Evolutionary conservation across 1,140 invertebrate species (phyloP).

Genomic region (Leptinotarsa undecemlineata): DNA sequence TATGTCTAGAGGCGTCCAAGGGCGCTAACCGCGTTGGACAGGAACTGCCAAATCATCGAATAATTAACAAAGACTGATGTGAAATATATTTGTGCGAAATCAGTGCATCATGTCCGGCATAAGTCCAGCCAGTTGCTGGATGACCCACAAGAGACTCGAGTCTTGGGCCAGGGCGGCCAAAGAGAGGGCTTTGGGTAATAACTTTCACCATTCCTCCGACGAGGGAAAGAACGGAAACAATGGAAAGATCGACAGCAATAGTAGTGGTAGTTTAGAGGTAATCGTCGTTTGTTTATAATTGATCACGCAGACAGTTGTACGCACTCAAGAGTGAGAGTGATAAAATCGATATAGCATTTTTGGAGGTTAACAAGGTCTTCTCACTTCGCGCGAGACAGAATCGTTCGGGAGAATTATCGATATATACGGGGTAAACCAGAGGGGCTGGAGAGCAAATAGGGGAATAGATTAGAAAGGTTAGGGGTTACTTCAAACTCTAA

Average conservation of each 20-base stretch:
- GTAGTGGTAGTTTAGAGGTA: slow-evolving; percentile 47
- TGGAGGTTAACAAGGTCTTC: slow-evolving; percentile 19
- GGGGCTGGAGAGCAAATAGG: background rate
- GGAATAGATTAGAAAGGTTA: background rate
- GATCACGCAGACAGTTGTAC: slow-evolving; percentile 12
- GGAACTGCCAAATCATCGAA: slow-evolving; percentile 11
- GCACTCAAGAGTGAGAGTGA: slow-evolving; percentile 20
- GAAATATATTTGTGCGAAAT: background rate
- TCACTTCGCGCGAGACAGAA: background rate
- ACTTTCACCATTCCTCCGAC: slow-evolving; percentile 35
- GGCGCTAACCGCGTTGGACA: slow-evolving; percentile 18
- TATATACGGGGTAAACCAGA: background rate
- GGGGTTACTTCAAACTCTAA: background rate
- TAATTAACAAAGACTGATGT: background rate
- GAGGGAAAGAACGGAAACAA: slow-evolving; percentile 30
- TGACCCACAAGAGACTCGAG: slow-evolving; percentile 70
- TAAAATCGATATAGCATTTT: slow-evolving; percentile 30
- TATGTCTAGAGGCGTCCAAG: slow-evolving; percentile 29
- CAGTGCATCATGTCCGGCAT: slow-evolving; percentile 62
- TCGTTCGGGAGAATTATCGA: background rate
- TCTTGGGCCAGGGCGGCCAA: slow-evolving; percentile 72
- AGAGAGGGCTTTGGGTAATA: slow-evolving; percentile 62
- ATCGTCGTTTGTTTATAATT: slow-evolving; percentile 12
- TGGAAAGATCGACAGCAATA: slow-evolving; percentile 43
- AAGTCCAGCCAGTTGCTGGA: slow-evolving; percentile 70